These are phyloP conservation scores for Upupa epops DNA, from an alignment of 2,113 vertebrate genomes.

Conservation along the genomic window DNA sequence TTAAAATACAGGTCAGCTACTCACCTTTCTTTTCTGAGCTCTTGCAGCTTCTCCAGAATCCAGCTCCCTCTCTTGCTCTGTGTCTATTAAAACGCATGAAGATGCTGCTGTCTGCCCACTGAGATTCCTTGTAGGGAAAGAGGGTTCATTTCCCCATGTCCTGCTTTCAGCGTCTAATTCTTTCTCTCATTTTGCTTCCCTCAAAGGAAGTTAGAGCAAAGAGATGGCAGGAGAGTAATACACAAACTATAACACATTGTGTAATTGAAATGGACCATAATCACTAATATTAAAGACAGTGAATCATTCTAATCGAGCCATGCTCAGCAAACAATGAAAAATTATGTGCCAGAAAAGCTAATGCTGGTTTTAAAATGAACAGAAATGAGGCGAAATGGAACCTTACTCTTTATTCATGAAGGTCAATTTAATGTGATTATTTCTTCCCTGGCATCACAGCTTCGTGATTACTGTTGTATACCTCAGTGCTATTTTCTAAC, in stretches of 20 bases:
- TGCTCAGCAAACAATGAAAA: slow-evolving; percentile 82
- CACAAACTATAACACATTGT: slow-evolving; percentile 66
- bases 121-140: not conserved
- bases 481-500: slow-evolving; percentile 73
- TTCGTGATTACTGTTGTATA: slow-evolving; percentile 75
- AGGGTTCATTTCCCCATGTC: not conserved
- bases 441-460: slow-evolving; percentile 66
- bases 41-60: not conserved
- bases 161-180: not conserved
- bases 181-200: not conserved
- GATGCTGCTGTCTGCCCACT: not conserved
- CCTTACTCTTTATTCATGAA: slow-evolving; percentile 78
- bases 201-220: slow-evolving; percentile 35
- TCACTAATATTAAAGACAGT: slow-evolving; percentile 81
- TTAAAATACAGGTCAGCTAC: not conserved
- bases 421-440: slow-evolving; percentile 78
- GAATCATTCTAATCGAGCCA: slow-evolving; percentile 78
- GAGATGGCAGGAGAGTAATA: slow-evolving; percentile 60
- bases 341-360: slow-evolving; percentile 78
- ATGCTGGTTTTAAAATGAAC: slow-evolving; percentile 76
- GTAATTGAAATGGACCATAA: slow-evolving; percentile 77
- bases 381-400: slow-evolving; percentile 78
- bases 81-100: not conserved
- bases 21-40: not conserved
- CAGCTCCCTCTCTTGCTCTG: not conserved